Base-by-base conservation (phyloP, 2,888 invertebrate species). In the Amphipoea oculea region DNA sequence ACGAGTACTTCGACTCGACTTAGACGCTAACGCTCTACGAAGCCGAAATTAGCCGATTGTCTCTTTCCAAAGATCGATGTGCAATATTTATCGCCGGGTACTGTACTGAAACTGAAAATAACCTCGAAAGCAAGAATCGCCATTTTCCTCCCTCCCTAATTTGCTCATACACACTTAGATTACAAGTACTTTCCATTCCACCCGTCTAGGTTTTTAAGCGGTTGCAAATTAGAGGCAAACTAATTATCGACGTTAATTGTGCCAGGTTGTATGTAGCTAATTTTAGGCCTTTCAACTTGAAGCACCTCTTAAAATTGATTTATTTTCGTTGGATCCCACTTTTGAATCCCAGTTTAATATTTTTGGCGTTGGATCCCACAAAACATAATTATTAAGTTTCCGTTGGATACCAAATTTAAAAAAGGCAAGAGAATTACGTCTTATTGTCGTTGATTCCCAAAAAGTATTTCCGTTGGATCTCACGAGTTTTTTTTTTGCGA, bases 191-290 rank as follows among this genome's bases (percentile, higher is more conserved):
- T 68, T 83, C 76, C 71, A 83, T 85, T 78, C 76, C 78, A 17
- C 57, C 62, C 65, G 62, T 70, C 65, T 83, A 68, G 73, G 48
- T 74, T 76, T 84, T 66, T 17, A 79, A 85, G 82, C n/a, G 12
- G 71, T 66, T 66, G 63, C 51, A 82, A 86, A 86, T 85, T 82
- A 78, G 66, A 75, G n/a, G 54, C 36, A 23, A 45, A 65, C 65
- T 77, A 81, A 84, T 84, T 84, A 82, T 71, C 48, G 54, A 68
- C 54, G 72, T 70, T 76, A 85, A 85, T 81, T 67, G 72, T 63
- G 42, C 40, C 65, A 57, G 42, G 42, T 4, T 57, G 48, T 66
- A 66, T 20, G 81, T 51, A 45, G 54, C 54, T 66, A 74, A 74
- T 77, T 85, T 57, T 11, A 36, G 29, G 29, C 42, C 3, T 73